Evolutionary conservation across 2,797 vertebrate species (phyloP).

Genomic region (Bufotes viridis): DNA sequence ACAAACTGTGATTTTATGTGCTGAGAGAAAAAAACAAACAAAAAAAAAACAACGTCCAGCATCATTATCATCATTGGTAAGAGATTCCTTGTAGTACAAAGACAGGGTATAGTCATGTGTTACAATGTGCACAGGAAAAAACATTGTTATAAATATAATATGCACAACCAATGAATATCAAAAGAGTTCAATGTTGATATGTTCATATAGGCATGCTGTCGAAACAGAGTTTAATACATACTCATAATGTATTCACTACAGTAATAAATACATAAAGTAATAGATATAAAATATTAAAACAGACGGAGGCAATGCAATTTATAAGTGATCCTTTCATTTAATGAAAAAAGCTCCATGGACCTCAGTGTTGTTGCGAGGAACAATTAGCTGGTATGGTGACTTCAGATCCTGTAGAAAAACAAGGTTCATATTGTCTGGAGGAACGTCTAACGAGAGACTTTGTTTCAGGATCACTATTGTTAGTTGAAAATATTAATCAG

Average conservation of each 20-base stretch:
- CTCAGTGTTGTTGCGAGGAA: not conserved
- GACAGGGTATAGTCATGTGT: not conserved
- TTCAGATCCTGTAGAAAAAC: not conserved
- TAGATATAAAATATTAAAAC: not conserved
- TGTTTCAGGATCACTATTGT: not conserved
- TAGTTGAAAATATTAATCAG: too few species aligned
- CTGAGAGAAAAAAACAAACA: not conserved
- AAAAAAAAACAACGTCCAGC: not conserved
- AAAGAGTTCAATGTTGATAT: not conserved
- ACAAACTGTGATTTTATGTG: not conserved
- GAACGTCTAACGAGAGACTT: not conserved
- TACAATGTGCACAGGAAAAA: not conserved
- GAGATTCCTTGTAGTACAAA: not conserved
- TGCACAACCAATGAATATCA: not conserved
- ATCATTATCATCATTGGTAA: not conserved
- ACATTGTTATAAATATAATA: not conserved
- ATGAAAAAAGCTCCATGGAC: not conserved
- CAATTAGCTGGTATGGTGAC: not conserved
- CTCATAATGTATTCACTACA: not conserved
- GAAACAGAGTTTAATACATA: not conserved
- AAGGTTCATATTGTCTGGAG: not conserved
- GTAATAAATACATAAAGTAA: not conserved
- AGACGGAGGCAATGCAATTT: not conserved
- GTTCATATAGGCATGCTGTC: not conserved
- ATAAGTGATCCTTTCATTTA: not conserved